These are phyloP conservation scores for Cyprinodon brontotheroides DNA, from an alignment of 2,113 vertebrate genomes.

Conservation along the genomic window DNA sequence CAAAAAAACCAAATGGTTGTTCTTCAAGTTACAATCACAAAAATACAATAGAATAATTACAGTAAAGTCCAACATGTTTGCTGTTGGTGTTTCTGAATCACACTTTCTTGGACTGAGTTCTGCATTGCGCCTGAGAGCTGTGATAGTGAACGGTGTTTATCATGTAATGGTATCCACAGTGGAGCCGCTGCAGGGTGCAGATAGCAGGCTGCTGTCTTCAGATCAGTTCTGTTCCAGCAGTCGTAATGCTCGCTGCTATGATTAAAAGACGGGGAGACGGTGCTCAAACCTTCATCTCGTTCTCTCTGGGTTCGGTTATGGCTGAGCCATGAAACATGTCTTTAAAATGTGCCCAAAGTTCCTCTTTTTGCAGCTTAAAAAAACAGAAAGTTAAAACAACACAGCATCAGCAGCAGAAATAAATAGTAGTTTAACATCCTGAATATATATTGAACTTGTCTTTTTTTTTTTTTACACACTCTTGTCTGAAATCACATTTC, in stretches of 20 bases:
- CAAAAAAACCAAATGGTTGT: neutral
- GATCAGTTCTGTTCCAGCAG: constrained; percentile 71
- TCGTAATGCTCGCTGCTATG: constrained; percentile 63
- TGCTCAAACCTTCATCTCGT: constrained; percentile 54
- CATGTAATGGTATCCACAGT: constrained; percentile 72
- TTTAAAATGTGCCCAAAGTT: constrained; percentile 14
- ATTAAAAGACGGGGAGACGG: constrained; percentile 66
- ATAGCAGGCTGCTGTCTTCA: constrained; percentile 72
- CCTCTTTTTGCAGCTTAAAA: neutral
- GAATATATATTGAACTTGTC: neutral
- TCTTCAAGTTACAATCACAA: neutral
- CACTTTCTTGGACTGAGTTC: constrained; percentile 62
- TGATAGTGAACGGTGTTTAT: constrained; percentile 75
- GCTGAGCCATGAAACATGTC: constrained; percentile 1
- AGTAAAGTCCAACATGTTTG: constrained; percentile 46
- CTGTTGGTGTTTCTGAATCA: constrained; percentile 39
- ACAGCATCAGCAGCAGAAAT: neutral
- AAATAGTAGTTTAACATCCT: neutral
- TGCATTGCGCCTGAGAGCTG: constrained; percentile 47
- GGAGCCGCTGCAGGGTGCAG: constrained; percentile 71
- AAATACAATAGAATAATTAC: neutral
- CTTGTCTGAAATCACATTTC: constrained; percentile 10
- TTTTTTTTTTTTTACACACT: neutral
- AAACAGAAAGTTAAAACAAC: neutral
- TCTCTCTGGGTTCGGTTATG: constrained; percentile 28